Percentiles rank a stretch among this genome's conserved stretches.
These are phyloP conservation scores for Mus musculus DNA, from an alignment of 2,113 vertebrate genomes.

Conservation along the genomic window DNA sequence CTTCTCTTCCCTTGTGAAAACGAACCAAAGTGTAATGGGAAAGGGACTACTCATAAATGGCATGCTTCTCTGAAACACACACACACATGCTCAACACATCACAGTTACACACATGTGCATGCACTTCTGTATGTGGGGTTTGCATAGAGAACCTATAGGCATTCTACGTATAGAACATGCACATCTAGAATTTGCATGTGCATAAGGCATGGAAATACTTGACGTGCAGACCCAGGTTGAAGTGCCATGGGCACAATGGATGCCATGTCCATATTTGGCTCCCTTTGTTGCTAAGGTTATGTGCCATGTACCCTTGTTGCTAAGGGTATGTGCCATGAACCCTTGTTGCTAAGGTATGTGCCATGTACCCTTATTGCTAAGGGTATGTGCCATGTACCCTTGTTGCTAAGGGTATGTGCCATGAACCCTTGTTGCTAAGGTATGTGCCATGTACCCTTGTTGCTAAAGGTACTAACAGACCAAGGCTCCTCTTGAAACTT, in stretches of 20 bases:
- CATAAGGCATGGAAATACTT: background rate
- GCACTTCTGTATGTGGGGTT: background rate
- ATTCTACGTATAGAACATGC: background rate
- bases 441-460: too few species aligned
- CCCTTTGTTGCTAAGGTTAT: background rate
- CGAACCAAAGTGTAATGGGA: background rate
- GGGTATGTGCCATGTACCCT: too few species aligned
- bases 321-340: too few species aligned
- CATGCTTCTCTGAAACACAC: background rate
- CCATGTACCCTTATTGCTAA: too few species aligned
- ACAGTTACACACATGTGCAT: background rate
- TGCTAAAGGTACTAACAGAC: background rate
- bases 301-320: too few species aligned
- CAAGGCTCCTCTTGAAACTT: background rate
- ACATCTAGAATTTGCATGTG: background rate
- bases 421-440: too few species aligned
- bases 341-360: too few species aligned
- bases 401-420: background rate
- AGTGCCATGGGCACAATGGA: background rate
- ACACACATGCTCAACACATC: background rate
- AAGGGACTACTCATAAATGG: background rate
- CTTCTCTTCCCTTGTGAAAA: background rate
- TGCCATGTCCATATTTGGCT: background rate
- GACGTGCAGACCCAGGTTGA: background rate
- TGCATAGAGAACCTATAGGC: background rate